Base-by-base conservation (phyloP, 30 jellyfish, hydroid and myxozoan genomes). In the Pseudorhiza aurosa region DNA sequence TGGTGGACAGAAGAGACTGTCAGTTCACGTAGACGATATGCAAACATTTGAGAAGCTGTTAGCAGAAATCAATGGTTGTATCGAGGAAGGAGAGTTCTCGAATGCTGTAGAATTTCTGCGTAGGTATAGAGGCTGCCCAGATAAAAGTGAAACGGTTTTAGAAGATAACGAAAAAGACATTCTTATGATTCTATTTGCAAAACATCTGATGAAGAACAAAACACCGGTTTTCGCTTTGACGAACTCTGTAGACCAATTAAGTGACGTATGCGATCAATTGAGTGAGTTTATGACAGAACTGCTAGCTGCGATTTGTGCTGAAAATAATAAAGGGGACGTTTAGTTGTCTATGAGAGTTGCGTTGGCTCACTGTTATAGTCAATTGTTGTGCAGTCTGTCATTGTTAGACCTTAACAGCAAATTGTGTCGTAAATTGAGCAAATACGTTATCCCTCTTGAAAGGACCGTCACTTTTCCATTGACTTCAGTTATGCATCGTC, bases 211-310 rank as follows among this genome's bases (percentile, higher is more conserved):
- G 69, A 70, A 65, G 47, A 55, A 71, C 50, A 87, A 85, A 26
- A 24, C 98, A 49, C 79, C 92, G 8, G 95, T 77, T 10, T 78
- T 77, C 36, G 97, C 96, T 35, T 35, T 92, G 21, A 75, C 88
- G 46, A 96, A 94, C 46, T 72, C 96, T 2, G 53, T 77, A 14
- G 97, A 92, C 28, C 65, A 70, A 14, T 46, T 85, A 44, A 77
- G 77, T 15, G 85, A 72, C 1, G 56, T 82, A 15, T 92, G 98
- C 53, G 98, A 92, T 82, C 83, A 92, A 56, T 70, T 92, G 50
- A 82, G 90, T 29, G 98, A 92, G 75, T 89, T 75, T 58, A 71
- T 92, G 92, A 96, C 96, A 2, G 98, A 87, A 43, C 68, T 85
- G 37, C 65, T 92, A 36, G 77, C 97, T 24, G 25, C 44, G n/a